These are phyloP conservation scores for Rhinolophus ferrumequinum DNA, from an alignment of 2,113 vertebrate genomes.

Conservation along the genomic window DNA sequence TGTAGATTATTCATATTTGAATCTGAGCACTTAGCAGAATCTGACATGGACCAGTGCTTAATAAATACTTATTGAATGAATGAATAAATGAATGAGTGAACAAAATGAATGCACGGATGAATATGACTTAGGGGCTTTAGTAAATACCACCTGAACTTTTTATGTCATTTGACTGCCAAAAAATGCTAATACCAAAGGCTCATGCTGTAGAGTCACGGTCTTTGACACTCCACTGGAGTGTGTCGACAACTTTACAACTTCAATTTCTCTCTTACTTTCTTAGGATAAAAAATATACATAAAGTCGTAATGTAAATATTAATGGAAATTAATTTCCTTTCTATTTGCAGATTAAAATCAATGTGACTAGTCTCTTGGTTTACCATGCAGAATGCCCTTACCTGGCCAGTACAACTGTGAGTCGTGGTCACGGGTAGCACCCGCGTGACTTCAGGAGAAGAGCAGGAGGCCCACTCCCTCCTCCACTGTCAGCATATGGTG, in stretches of 20 bases:
- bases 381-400: not conserved
- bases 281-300: not conserved
- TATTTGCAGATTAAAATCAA: not conserved
- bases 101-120: not conserved
- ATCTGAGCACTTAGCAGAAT: not conserved
- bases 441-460: not conserved
- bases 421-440: not conserved
- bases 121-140: not conserved
- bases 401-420: not conserved
- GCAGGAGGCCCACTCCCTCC: not conserved
- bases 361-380: not conserved
- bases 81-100: not conserved
- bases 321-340: constrained; percentile 48
- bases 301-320: not conserved
- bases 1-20: not conserved
- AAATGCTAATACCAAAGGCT: constrained; percentile 1
- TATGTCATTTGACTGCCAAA: not conserved
- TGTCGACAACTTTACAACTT: not conserved
- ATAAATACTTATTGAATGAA: not conserved
- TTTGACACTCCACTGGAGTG: not conserved
- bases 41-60: not conserved
- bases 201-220: not conserved
- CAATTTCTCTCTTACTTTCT: not conserved
- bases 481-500: not conserved
- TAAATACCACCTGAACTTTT: not conserved